Percentiles rank a stretch among this genome's conserved stretches.
These are phyloP conservation scores for Dastarcus helophoroides DNA, from an alignment of 2,888 invertebrate species.

Conservation along the genomic window DNA sequence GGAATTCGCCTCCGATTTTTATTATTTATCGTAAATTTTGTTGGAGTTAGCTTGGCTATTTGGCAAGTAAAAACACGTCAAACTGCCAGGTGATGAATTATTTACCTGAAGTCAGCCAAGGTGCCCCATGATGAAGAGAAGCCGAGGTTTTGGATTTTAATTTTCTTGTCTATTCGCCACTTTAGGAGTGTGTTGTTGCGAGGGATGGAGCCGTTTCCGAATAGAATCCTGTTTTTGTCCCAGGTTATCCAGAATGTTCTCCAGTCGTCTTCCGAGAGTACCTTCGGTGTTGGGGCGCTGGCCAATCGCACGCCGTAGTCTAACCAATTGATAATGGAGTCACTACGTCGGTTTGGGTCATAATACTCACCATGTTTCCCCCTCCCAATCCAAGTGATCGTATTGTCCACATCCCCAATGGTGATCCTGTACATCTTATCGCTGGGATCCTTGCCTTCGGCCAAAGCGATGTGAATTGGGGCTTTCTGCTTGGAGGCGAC, in stretches of 20 bases:
- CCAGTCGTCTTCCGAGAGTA: constrained; percentile 46
- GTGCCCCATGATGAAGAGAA: constrained; percentile 54
- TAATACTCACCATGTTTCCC: constrained; percentile 47
- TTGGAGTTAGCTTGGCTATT: too few species aligned
- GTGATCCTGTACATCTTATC: constrained; percentile 53
- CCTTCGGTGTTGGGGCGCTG: constrained; percentile 46
- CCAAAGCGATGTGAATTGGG: constrained; percentile 47
- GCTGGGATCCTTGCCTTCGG: constrained; percentile 40
- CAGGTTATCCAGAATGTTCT: constrained; percentile 59
- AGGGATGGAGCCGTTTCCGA: constrained; percentile 47
- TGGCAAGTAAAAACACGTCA: too few species aligned
- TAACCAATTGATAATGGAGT: constrained; percentile 22
- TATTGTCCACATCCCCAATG: constrained; percentile 46
- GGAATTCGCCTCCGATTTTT: too few species aligned
- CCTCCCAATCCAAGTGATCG: constrained; percentile 49
- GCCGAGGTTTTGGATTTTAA: constrained; percentile 50
- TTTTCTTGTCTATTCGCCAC: constrained; percentile 48
- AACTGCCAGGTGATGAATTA: too few species aligned
- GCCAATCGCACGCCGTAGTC: constrained; percentile 52
- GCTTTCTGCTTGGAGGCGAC: constrained; percentile 37
- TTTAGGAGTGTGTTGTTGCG: constrained; percentile 45
- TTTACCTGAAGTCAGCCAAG: constrained; percentile 51
- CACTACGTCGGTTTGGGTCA: not conserved
- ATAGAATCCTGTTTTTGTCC: constrained; percentile 47
- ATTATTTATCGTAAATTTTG: too few species aligned